Evolutionary conservation across 1,140 invertebrate genomes (phyloP).

Genomic region (Scaptomyza montana): DNA sequence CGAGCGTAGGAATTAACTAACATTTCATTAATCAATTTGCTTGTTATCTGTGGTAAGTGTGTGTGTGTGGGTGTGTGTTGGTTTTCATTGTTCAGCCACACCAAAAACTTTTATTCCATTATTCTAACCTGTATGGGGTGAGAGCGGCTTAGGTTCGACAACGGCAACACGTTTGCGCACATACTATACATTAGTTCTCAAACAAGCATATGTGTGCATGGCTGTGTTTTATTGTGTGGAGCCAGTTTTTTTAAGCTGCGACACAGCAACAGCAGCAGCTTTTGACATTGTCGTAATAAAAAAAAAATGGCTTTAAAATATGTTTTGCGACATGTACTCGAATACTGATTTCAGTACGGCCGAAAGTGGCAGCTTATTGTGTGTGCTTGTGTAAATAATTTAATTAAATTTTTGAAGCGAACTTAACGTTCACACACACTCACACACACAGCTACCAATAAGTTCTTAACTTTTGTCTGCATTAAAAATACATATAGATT

Average conservation of each 20-base stretch:
- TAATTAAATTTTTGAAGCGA: conserved; percentile 8
- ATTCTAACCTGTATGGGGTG: conserved; percentile 29
- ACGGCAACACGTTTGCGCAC: not conserved
- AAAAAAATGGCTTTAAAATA: conserved; percentile 11
- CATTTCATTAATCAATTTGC: conserved; percentile 79
- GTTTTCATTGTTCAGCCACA: not conserved
- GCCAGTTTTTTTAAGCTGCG: conserved; percentile 29
- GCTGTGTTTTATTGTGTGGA: not conserved
- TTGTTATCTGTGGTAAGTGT: conserved; percentile 62
- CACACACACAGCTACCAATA: conserved; percentile 3
- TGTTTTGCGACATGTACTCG: conserved; percentile 13
- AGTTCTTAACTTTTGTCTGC: conserved; percentile 1
- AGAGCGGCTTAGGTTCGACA: not conserved
- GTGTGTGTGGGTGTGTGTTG: no score
- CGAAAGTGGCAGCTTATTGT: conserved; percentile 14
- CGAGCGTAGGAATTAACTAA: conserved; percentile 44
- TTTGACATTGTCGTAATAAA: conserved; percentile 16
- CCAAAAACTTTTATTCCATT: conserved; percentile 33
- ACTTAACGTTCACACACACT: not conserved
- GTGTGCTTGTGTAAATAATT: not conserved
- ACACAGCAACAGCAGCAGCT: conserved; percentile 18
- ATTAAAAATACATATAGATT: not conserved
- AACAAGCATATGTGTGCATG: not conserved
- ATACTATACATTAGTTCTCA: conserved; percentile 2
- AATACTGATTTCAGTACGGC: conserved; percentile 7